A percentile compares a stretch with the other conserved stretches of the same genome.
phyloP scores from a whole-genome alignment of 2,888 invertebrate species.

The Noctua comes region DNA sequence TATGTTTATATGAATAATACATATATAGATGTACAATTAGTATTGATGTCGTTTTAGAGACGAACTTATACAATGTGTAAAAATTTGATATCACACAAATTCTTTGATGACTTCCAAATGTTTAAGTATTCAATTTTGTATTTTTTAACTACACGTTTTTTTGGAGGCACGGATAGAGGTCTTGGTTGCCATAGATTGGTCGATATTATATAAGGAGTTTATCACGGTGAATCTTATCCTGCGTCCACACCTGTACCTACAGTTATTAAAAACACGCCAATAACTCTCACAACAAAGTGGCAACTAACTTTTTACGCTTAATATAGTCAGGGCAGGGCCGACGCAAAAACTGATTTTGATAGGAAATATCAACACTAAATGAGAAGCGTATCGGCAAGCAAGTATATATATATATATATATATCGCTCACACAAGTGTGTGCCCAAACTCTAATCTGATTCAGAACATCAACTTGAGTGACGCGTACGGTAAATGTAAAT shows the following conservation, averaged over 20 bases:
- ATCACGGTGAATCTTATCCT: constrained; percentile 4
- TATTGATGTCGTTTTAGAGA: constrained; percentile 28
- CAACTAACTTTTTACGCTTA: neutral
- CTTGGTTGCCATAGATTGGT: constrained; percentile 11
- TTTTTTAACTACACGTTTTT: constrained; percentile 43
- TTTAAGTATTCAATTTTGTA: constrained; percentile 33
- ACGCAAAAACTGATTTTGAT: neutral
- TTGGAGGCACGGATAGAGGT: constrained; percentile 27
- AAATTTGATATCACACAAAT: constrained; percentile 2
- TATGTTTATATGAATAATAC: neutral
- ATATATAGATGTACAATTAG: constrained; percentile 22
- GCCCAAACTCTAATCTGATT: neutral
- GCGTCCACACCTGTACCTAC: neutral
- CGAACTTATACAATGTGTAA: constrained; percentile 27
- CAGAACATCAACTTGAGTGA: neutral
- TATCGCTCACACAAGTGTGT: neutral
- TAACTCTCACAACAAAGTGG: neutral
- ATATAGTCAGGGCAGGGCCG: too few relatives aligned
- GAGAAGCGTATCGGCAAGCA: neutral
- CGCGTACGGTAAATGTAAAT: neutral
- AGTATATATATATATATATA: too few relatives aligned
- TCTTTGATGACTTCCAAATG: constrained; percentile 50
- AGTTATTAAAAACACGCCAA: neutral
- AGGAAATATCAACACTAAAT: neutral
- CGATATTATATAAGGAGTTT: neutral